Evolutionary conservation across 1,140 invertebrate species (phyloP), one percentile per base, ranked within the genome.

Genomic region (Magallana angulata): DNA sequence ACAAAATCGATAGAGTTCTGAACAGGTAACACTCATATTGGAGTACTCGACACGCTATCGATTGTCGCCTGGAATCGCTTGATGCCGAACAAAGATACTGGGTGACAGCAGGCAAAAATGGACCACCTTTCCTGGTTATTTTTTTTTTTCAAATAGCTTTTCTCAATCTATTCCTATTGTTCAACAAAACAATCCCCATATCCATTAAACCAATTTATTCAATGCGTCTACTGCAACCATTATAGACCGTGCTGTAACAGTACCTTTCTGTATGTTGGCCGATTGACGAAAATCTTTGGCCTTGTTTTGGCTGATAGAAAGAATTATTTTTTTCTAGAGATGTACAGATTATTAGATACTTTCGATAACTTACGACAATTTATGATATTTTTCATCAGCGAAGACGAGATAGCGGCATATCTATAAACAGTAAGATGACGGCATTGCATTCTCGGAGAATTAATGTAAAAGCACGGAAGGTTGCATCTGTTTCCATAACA

Each of bases 401-500:
- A 76, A 76, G 36, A 76, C 24, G 30, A 30, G 24, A 76, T 30
- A 30, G 24, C 36, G 30, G 14, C 68, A 76, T 76, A 30, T 76
- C 30, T 30, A 76, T 76, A 24, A 16, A 62, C 60, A 62, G n/a
- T 62, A 62, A 62, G 60, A 62, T 11, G 6, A 16, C n/a, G 60
- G 60, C n/a, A 12, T 56, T 16, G 7, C 56, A 36, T 8, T 71
- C 64, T 16, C 1, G 5, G 48, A 81, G 12, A 16, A 56, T 62
- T 58, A 80, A 14, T 14, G 16, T 57, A 59, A 57, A 82, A 57
- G 14, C 62, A 81, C 57, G 86, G 59, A 57, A n/a, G 48, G 36
- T 57, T 62, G 48, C 18, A 59, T 87, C 57, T 48, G 81, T 82
- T 30, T 82, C 57, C 48, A 60, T 82, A 62, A 82, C 24, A 62